Evolutionary conservation across 1,140 invertebrate species (phyloP).

Genomic region (Scaptomyza hsui): DNA sequence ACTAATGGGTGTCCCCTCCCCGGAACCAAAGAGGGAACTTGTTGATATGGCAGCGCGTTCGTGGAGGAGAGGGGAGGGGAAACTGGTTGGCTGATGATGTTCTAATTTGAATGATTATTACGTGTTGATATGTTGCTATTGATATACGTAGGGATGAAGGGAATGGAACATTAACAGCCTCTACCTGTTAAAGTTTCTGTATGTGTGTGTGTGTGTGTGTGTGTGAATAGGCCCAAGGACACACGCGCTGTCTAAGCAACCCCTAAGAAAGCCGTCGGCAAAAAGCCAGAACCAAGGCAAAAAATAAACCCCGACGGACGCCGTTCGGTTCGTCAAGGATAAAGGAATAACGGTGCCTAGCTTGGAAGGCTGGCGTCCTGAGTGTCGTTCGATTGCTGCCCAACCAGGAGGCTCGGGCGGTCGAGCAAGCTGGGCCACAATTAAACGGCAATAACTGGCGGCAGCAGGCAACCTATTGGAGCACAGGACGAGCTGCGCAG

Average conservation of each 20-base stretch:
- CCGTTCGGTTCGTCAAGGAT: slow-evolving; percentile 5
- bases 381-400: slow-evolving; percentile 15
- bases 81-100: slow-evolving; percentile 28
- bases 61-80: not conserved
- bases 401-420: slow-evolving; percentile 68
- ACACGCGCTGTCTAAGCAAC: slow-evolving; percentile 42
- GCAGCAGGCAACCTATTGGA: slow-evolving; percentile 68
- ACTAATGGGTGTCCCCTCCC: slow-evolving; percentile 51
- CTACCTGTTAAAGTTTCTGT: slow-evolving; percentile 21
- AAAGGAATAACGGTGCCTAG: slow-evolving; percentile 20
- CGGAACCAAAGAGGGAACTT: slow-evolving; percentile 39
- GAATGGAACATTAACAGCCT: slow-evolving; percentile 30
- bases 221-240: slow-evolving; percentile 64
- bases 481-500: slow-evolving; percentile 69
- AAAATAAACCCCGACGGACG: slow-evolving; percentile 51
- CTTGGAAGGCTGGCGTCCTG: slow-evolving; percentile 12
- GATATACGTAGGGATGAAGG: not conserved
- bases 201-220: slow-evolving; percentile 26
- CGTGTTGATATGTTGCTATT: slow-evolving; percentile 27
- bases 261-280: slow-evolving; percentile 61
- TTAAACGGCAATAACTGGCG: slow-evolving; percentile 57
- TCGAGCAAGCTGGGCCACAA: slow-evolving; percentile 57
- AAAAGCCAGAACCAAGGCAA: slow-evolving; percentile 19
- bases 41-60: slow-evolving; percentile 66
- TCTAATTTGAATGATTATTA: slow-evolving; percentile 52